A percentile compares a stretch with the other conserved stretches of the same genome.
Evolutionary conservation across 2,113 vertebrate species (phyloP).

Genomic region (Aplodontia rufa): DNA sequence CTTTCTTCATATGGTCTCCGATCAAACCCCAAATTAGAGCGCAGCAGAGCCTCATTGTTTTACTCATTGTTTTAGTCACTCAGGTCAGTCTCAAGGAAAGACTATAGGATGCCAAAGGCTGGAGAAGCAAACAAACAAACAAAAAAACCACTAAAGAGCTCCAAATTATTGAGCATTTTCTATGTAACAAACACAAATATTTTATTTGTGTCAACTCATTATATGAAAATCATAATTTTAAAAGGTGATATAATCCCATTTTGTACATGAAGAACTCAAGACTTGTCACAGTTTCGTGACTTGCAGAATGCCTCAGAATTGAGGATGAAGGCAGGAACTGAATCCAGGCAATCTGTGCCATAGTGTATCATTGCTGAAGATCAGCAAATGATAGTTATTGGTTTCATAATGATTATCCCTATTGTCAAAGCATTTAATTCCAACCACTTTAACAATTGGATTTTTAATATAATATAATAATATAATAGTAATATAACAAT

Average conservation of each 20-base stretch:
- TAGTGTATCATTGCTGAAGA: neutral
- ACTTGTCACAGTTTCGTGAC: neutral
- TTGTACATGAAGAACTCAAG: neutral
- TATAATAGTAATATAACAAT: too few relatives aligned
- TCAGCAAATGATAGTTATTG: neutral
- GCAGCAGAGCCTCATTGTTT: neutral
- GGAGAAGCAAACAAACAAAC: neutral
- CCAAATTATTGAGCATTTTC: neutral
- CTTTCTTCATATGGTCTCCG: neutral
- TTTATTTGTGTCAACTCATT: neutral
- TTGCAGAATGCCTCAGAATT: neutral
- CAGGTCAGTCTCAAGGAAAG: neutral
- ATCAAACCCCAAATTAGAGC: neutral
- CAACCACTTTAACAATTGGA: neutral
- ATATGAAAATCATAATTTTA: neutral
- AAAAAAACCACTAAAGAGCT: neutral
- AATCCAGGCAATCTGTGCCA: neutral
- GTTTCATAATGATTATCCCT: neutral
- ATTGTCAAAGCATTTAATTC: neutral
- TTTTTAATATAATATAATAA: neutral
- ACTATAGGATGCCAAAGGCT: neutral
- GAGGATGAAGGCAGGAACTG: neutral
- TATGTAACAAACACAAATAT: neutral
- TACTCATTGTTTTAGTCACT: neutral
- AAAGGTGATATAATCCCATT: neutral